Conservation (phyloP, 1,140 invertebrate genomes). For the Drosophila murphyi region DNA sequence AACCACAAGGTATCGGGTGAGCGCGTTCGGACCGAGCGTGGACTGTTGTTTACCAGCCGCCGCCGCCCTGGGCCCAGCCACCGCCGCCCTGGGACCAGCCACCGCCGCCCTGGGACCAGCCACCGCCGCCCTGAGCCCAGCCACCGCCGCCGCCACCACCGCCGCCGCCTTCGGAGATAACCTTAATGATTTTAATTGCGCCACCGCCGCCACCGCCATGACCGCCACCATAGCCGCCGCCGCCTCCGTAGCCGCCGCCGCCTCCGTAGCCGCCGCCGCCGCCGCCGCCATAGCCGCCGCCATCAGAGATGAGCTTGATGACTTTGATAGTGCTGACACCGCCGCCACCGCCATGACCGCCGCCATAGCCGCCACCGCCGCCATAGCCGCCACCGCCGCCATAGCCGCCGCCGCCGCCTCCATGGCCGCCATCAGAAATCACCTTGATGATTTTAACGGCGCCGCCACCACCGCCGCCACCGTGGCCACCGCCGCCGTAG, state of each 20-base stretch:
- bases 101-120: slow-evolving; percentile 59
- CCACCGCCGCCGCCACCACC: slow-evolving; percentile 36
- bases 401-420: slow-evolving; percentile 43
- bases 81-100: slow-evolving; percentile 55
- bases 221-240: slow-evolving; percentile 27
- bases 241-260: slow-evolving; percentile 40
- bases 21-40: background rate
- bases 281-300: slow-evolving; percentile 48
- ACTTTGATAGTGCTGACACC: slow-evolving; percentile 54
- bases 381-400: slow-evolving; percentile 47
- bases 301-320: slow-evolving; percentile 61
- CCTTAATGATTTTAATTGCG: slow-evolving; percentile 54
- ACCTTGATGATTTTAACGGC: slow-evolving; percentile 56
- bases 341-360: slow-evolving; percentile 33
- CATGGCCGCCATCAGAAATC: slow-evolving; percentile 51
- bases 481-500: slow-evolving; percentile 30
- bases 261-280: slow-evolving; percentile 35
- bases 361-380: slow-evolving; percentile 32
- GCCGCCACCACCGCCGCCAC: slow-evolving; percentile 41
- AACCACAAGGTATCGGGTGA: background rate
- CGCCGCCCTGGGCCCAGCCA: slow-evolving; percentile 57
- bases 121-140: slow-evolving; percentile 57
- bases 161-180: slow-evolving; percentile 47
- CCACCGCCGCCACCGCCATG: slow-evolving; percentile 39
- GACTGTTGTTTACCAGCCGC: slow-evolving; percentile 53